Evolutionary conservation across 2,888 invertebrate genomes (phyloP).

Genomic region (Disparrhopalites patrizii): DNA sequence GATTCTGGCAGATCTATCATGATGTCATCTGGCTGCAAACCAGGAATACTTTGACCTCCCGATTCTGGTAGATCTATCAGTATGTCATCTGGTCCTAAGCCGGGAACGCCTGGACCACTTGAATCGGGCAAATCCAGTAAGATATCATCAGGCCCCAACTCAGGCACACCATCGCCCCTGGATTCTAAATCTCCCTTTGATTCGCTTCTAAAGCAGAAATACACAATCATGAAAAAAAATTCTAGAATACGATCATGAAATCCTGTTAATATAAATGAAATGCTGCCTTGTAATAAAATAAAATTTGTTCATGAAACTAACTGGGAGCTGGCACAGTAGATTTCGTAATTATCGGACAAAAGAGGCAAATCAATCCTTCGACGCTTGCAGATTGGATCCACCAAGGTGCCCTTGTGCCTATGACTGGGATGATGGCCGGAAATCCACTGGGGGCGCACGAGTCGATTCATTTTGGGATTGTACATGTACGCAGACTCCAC

Average conservation of each 20-base stretch:
- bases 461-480: slow-evolving; percentile 28
- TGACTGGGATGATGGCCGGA: background rate
- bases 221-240: too few species aligned
- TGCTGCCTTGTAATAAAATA: background rate
- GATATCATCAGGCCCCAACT: too few species aligned
- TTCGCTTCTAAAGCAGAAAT: too few species aligned
- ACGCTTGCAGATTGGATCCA: slow-evolving; percentile 6
- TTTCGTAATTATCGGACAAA: slow-evolving; percentile 14
- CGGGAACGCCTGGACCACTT: too few species aligned
- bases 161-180: too few species aligned
- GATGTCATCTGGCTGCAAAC: too few species aligned
- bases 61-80: background rate
- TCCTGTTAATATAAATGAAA: background rate
- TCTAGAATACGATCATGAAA: too few species aligned
- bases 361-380: slow-evolving; percentile 8
- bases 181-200: too few species aligned
- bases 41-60: too few species aligned
- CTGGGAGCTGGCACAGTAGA: slow-evolving; percentile 10
- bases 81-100: background rate
- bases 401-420: background rate
- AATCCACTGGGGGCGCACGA: slow-evolving; percentile 27
- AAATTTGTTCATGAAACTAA: slow-evolving; percentile 1
- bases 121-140: too few species aligned
- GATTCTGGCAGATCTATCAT: too few species aligned
- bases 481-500: slow-evolving; percentile 30